Evolutionary conservation across 2,797 vertebrate genomes (phyloP), one percentile per base, ranked within the genome.

Genomic region (Notolabrus celidotus): DNA sequence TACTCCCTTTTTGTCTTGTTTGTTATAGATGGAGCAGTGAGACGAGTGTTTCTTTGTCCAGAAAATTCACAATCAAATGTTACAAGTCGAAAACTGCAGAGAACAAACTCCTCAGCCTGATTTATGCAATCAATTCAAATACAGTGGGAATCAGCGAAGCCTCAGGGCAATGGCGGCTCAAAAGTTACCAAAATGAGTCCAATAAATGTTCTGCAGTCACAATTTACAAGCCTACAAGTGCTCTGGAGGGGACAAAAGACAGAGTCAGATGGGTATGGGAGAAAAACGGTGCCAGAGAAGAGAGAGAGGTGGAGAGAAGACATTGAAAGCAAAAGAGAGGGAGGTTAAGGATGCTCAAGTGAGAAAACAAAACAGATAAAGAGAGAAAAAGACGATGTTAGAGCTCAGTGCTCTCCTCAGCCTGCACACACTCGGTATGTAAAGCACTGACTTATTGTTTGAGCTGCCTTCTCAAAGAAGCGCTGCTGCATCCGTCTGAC

Each of bases 1-100:
- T 8, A 80, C 82, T 89, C 55, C 50, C 87, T 85, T 79, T 82
- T 86, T 86, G 71, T 83, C 88, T 80, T 85, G 74, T 85, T 79
- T 56, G 45, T 56, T 43, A 45, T 36, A 62, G 72, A 71, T 72
- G 20, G 52, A 68, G 53, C 50, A 38, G 73, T 38, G 10, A 62
- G 53, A 68, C 25, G 19, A 55, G 54, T 39, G 25, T 1, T 41
- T 2, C 7, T 77, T 77, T 71, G 7, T 20, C 66, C 66, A 79
- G 23, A 57, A 19, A 52, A 46, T 49, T 45, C 41, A 34, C 51
- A 41, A 42, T 58, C 12, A 16, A 49, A 42, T 58, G 55, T 52
- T 31, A 70, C 67, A 31, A 83, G 83, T 52, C 63, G 61, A 64
- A 58, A 68, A 70, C 71, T 60, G 36, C 54, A 34, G 77, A 70